Evolutionary conservation across 2,113 vertebrate species (phyloP), one percentile per base, ranked within the genome.

Genomic region (Vulpes ferrilata): DNA sequence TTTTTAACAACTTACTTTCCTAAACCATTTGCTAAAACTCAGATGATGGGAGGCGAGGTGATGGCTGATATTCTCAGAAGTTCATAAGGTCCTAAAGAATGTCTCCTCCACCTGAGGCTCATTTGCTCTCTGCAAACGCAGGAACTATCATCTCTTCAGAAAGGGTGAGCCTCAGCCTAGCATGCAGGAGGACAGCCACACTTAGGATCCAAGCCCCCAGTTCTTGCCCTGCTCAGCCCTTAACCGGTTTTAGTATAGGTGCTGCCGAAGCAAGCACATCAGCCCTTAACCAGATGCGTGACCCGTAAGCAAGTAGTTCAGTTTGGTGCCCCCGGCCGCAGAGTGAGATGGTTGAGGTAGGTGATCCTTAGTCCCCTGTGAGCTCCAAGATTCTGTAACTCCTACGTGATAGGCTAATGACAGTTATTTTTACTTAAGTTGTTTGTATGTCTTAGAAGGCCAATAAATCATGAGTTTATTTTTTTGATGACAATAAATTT

Each of bases 401-500:
- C 43, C 10, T 64, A n/a, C 15, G 0, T 6, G 7, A 85, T 80
- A 84, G 35, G 16, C 65, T 51, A 76, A n/a, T 78, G 32, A 65
- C 32, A 59, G 2, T 0, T 84, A 57, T 59, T 85, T 97, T 84
- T 90, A 43, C 69, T 17, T 51, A 96, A 97, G 91, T 81, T 80
- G 84, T 48, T 35, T 65, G 13, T 0, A 0, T 94, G 67, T 90
- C 97, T 97, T 93, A 88, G 65, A 81, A 92, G 73, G 55, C 64
- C 79, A 78, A 74, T 97, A 93, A 98, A 97, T 93, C 90, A 60
- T 83, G 91, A 97, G 57, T 64, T 30, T 88, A 64, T 95, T 97
- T 96, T 98, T 97, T 86, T 97, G 53, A 60, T 93, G 73, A 92
- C 93, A 76, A 0, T 85, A 0, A 93, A 91, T 98, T 98, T 97